phyloP scores from a whole-genome alignment of 2,888 invertebrate species.

The Eugnorisma glareosa region DNA sequence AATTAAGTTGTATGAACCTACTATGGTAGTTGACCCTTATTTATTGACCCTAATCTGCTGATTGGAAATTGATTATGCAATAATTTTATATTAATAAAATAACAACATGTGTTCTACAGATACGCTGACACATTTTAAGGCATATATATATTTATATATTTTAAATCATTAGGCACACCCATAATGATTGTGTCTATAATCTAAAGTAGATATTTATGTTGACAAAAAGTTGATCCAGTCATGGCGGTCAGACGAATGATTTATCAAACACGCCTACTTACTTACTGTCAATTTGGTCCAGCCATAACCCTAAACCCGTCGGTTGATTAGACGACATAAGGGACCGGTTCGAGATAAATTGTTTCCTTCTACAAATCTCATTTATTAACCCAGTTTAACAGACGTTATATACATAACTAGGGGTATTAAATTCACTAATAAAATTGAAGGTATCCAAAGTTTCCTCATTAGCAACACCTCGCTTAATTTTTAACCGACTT shows the following conservation, averaged over 20 bases:
- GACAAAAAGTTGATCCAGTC: slow-evolving; percentile 26
- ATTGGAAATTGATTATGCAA: slow-evolving; percentile 18
- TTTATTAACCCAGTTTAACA: slow-evolving; percentile 49
- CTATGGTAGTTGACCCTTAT: neutral
- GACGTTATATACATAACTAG: slow-evolving; percentile 8
- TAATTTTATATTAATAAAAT: slow-evolving; percentile 12
- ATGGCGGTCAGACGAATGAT: slow-evolving; percentile 4
- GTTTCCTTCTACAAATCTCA: slow-evolving; percentile 52
- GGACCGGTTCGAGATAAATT: slow-evolving; percentile 41
- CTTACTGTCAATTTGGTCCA: slow-evolving; percentile 19
- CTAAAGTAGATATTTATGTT: neutral
- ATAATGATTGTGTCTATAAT: slow-evolving; percentile 8
- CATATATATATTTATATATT: too few species aligned
- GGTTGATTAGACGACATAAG: slow-evolving; percentile 6
- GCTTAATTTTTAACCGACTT: neutral
- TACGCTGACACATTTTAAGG: slow-evolving; percentile 2
- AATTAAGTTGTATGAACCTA: neutral
- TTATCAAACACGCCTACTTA: slow-evolving; percentile 30
- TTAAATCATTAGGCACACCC: neutral
- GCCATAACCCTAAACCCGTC: slow-evolving; percentile 55
- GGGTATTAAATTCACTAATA: neutral
- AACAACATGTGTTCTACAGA: slow-evolving; percentile 2
- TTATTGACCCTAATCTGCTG: slow-evolving; percentile 13
- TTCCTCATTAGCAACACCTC: neutral
- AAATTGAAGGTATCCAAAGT: neutral